Base-by-base conservation (phyloP, 2,888 invertebrate genomes). In the Mongoloraphidia duomilia region DNA sequence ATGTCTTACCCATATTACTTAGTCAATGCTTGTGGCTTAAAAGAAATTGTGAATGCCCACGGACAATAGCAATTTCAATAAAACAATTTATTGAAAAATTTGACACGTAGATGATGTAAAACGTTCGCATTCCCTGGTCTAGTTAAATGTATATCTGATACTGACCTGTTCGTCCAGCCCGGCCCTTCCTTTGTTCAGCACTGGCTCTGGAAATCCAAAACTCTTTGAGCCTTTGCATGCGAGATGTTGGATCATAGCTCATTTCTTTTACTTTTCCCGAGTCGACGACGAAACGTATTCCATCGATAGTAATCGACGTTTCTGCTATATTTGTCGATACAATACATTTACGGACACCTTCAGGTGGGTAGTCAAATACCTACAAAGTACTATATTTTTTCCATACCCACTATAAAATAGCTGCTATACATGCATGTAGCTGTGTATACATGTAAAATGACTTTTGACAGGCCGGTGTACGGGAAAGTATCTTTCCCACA, bases 291-390 rank as follows among this genome's bases (percentile, higher is more conserved):
- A 98, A 98, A 60, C 97, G 75, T 47, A 98, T 87, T 1, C 97
- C 97, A 64, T 98, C 98, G 48, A 98, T 96, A 0, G 98, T 98
- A 4, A 98, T 85, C 0, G 96, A 96, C 0, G 98, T 98, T 72
- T 98, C 98, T 0, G 98, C 96, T 50, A 98, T 97, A 63, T 98
- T 98, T 1, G 98, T 98, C 0, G 95, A 91, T 1, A 98, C 82
- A 52, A 98, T 92, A 65, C 96, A 97, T 65, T 98, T 98, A 47
- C 98, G 76, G 3, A 92, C 80, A 5, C 94, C 91, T 49, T 93
- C 90, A 1, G 96, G 96, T 1, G 96, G 82, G 61, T 92, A 89
- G 63, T 96, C 93, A 64, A 98, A 98, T 8, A 88, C 85, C 83
- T 81, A 54, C 10, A 63, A 64, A 53, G 45, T 39, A 42, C 17